Base-by-base conservation (phyloP, 2,888 invertebrate species). In the Xestobium rufovillosum region DNA sequence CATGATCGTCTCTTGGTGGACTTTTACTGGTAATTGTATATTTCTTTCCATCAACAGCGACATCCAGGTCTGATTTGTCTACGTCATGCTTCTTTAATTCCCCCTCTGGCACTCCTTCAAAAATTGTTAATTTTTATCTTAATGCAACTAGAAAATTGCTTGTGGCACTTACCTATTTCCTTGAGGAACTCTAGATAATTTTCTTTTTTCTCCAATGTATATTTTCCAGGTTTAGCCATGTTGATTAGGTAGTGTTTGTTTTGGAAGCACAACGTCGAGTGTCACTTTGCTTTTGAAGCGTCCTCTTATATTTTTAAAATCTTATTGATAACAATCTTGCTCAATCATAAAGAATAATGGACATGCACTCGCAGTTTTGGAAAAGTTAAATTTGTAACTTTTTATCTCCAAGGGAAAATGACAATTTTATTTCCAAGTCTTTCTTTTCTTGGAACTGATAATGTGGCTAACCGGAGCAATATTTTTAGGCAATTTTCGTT, bases 121-220 rank as follows among this genome's bases (percentile, higher is more conserved):
- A 42, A 25, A 28, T 16, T 30, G 15, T 31, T 2, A 14, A 8
- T 26, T 36, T 15, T 23, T 3, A 3, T 25, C 14, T 10, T 10
- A 14, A 31, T n/a, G 6, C 12, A 11, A 14, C 14, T 31, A 14
- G 9, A 11, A n/a, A 8, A 10, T 8, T 9, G 4, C 9, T 31
- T 4, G 13, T 12, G 2, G n/a, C 19, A 42, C 50, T 34, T 48
- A 55, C 55, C 53, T 28, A 54, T 37, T 2, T 47, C 49, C 4
- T 42, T 41, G 15, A 54, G 42, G 38, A 53, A 49, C 42, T 53
- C 46, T 9, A 39, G 44, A 31, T 53, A 52, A 37, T 51, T 44
- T 28, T 51, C 49, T 28, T 53, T 53, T 14, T 39, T 46, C 4
- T 43, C 39, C 14, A 54, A 34, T 27, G 47, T 26, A 40, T 49